Percentiles rank a stretch among this genome's conserved stretches.
Evolutionary conservation across 1,140 invertebrate species (phyloP).

Genomic region (Bombyx mandarina): DNA sequence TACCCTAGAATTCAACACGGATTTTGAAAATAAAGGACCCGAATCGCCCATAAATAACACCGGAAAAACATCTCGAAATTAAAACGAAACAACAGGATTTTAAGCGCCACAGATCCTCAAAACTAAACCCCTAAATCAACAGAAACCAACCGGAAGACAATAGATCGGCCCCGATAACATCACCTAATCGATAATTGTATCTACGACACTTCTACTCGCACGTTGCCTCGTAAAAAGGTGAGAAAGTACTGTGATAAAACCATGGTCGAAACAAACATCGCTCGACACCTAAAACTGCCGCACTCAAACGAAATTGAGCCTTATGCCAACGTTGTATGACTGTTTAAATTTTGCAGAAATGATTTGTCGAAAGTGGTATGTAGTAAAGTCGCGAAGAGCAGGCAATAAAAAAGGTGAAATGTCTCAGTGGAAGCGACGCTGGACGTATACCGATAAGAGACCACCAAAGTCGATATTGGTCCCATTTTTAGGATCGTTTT

Average conservation of each 20-base stretch:
- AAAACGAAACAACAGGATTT: constrained; percentile 14
- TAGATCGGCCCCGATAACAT: constrained; percentile 60
- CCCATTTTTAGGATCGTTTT: constrained; percentile 52
- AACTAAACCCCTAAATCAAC: constrained; percentile 55
- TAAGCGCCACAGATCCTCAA: constrained; percentile 36
- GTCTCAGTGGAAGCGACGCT: constrained; percentile 61
- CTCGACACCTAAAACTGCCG: constrained; percentile 1
- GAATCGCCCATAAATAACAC: constrained; percentile 6
- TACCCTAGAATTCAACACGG: too few relatives aligned
- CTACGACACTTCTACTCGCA: constrained; percentile 62
- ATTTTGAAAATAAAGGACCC: background rate
- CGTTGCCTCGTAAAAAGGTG: constrained; percentile 64
- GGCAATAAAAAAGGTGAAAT: constrained; percentile 69
- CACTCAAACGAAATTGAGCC: constrained; percentile 17
- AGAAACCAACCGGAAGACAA: constrained; percentile 65
- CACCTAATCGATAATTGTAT: constrained; percentile 70
- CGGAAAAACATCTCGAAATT: too few relatives aligned
- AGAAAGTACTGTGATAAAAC: constrained; percentile 66
- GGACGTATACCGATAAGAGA: constrained; percentile 59
- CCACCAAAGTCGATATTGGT: constrained; percentile 49
- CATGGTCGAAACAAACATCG: constrained; percentile 24
- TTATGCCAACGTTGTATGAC: constrained; percentile 9
- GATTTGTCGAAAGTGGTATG: constrained; percentile 8
- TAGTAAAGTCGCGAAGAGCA: constrained; percentile 59
- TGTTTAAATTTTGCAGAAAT: background rate